Evolutionary conservation across 2,113 vertebrate species (phyloP), one percentile per base, ranked within the genome.

Genomic region (Alligator mississippiensis): DNA sequence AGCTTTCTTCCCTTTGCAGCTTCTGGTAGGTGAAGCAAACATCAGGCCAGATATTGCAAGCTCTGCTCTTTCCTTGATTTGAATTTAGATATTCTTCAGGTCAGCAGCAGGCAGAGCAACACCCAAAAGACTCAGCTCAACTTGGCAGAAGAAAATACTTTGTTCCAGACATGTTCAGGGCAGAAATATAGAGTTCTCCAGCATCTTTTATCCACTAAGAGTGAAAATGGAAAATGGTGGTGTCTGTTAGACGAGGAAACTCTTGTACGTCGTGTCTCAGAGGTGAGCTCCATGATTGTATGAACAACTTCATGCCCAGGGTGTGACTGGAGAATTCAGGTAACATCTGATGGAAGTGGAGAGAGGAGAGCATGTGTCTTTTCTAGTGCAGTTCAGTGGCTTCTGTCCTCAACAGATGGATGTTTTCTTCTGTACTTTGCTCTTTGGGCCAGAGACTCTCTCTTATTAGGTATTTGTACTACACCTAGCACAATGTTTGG

Each of bases 161-260:
- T 93, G 88, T 95, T 80, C 86, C 85, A 91, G 90, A 91, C 94
- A 5, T 88, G 90, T 93, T 94, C 96, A 94, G 96, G 95, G 84
- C 84, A 63, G 87, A 88, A 93, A 77, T 92, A 95, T 82, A 4
- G 0, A 77, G 63, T 87, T 80, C 68, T 74, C 89, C 74, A 83
- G 66, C 4, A 1, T 81, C 63, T 75, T 92, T 68, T 93, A 88
- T 24, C 19, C 68, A 3, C 81, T 58, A 77, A 62, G 64, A 77
- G 77, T 38, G 61, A 89, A 72, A 93, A 88, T 80, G 77, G 93
- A 80, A 93, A 94, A 87, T 87, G 89, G 92, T 68, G 93, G 75
- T 85, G 66, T 80, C 80, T 95, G 80, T 77, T 84, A 93, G 82
- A 54, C 84, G 2, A 92, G 89, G 84, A 54, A 84, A 94, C 94